phyloP scores from a whole-genome alignment of 2,888 invertebrate species.

The Catocala nupta region DNA sequence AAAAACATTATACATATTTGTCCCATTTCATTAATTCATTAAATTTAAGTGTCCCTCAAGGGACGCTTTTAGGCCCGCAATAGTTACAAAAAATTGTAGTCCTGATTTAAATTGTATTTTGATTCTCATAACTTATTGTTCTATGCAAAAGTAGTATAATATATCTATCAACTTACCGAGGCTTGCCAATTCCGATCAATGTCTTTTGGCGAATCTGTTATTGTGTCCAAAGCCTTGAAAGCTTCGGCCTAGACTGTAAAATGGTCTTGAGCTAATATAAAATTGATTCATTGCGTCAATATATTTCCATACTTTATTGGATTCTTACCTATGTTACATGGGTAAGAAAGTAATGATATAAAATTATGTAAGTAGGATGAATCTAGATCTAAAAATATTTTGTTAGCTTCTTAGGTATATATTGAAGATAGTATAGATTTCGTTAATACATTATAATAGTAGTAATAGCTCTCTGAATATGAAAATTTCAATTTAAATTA shows the following conservation, averaged over 20 bases:
- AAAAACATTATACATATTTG: no score
- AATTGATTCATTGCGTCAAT: not conserved
- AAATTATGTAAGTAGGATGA: no score
- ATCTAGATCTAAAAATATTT: no score
- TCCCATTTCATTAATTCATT: no score
- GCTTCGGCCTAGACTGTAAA: not conserved
- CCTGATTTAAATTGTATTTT: constrained; percentile 8
- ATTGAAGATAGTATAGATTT: no score
- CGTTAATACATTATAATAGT: no score
- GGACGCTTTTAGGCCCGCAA: not conserved
- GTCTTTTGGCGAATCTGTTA: constrained; percentile 13
- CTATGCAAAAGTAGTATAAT: not conserved
- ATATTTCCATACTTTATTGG: no score
- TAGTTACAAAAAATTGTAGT: not conserved
- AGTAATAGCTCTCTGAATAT: no score
- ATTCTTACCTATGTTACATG: no score
- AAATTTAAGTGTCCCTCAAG: not conserved
- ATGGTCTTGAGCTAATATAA: not conserved
- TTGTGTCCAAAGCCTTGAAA: not conserved
- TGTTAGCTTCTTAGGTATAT: no score
- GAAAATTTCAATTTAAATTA: no score
- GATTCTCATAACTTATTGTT: constrained; percentile 9
- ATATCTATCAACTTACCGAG: constrained; percentile 5
- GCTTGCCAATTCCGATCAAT: constrained; percentile 19
- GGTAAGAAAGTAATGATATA: no score